phyloP scores from a whole-genome alignment of 2,113 vertebrate species.

The Pholis gunnellus region DNA sequence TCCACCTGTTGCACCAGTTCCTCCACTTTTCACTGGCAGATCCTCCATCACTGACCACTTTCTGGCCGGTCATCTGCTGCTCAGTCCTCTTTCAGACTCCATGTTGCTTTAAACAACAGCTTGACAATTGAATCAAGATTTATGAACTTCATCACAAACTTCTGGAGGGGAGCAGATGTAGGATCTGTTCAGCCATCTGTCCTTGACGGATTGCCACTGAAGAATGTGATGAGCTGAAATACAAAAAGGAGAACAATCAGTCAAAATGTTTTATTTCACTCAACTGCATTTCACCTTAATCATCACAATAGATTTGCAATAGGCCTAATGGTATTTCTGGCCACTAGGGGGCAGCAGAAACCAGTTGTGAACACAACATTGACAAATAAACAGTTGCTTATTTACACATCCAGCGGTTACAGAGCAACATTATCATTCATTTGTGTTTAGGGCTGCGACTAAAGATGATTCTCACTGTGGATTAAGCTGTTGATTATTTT shows the following conservation, averaged over 20 bases:
- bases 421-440: background rate
- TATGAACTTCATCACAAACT: background rate
- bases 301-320: background rate
- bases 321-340: background rate
- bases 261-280: background rate
- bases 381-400: background rate
- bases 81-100: slow-evolving; percentile 19
- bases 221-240: slow-evolving; percentile 33
- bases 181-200: background rate
- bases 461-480: too few relatives aligned
- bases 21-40: slow-evolving; percentile 29
- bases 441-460: background rate
- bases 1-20: slow-evolving; percentile 34
- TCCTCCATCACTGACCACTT: slow-evolving; percentile 40
- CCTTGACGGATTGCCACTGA: background rate
- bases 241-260: background rate
- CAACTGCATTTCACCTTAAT: background rate
- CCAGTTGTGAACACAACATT: background rate
- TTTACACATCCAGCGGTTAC: background rate
- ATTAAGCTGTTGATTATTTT: background rate
- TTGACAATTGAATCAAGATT: background rate
- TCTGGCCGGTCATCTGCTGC: slow-evolving; percentile 26
- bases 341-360: too few relatives aligned
- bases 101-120: slow-evolving; percentile 17
- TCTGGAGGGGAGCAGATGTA: background rate